Conservation (phyloP, 1,140 invertebrate species). For the Teleogryllus occipitalis region DNA sequence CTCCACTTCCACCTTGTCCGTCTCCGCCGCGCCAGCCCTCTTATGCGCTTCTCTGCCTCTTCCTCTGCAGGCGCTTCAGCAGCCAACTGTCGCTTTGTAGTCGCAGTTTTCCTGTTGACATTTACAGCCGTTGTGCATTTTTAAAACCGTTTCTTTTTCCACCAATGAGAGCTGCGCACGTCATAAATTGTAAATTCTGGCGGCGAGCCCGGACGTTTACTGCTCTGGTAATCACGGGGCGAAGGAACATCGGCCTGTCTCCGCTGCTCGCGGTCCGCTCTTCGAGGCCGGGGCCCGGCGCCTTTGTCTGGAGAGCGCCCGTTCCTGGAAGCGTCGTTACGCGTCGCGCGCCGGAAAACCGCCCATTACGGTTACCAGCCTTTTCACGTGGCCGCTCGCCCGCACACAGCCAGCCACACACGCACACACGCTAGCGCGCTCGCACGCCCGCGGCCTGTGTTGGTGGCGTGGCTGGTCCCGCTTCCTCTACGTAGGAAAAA, state of each 20-base stretch:
- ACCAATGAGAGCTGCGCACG: slow-evolving; percentile 2
- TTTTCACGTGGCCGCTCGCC: too few relatives aligned
- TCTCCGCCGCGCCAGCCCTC: background rate
- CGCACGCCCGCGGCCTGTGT: too few relatives aligned
- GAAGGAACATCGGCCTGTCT: background rate
- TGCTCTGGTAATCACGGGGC: slow-evolving; percentile 2
- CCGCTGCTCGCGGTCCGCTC: background rate
- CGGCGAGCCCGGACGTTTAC: slow-evolving; percentile 2
- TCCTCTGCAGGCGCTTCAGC: background rate
- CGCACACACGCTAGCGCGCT: too few relatives aligned
- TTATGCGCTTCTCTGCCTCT: background rate
- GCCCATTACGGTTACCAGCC: background rate
- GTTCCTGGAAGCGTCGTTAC: background rate
- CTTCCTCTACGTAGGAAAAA: too few relatives aligned
- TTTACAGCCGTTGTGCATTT: slow-evolving; percentile 4
- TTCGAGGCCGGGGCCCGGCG: background rate
- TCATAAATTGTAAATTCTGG: slow-evolving; percentile 1
- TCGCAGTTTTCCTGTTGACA: slow-evolving; percentile 3
- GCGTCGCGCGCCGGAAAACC: background rate
- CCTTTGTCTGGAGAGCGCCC: background rate
- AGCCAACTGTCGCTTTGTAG: background rate
- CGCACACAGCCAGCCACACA: too few relatives aligned
- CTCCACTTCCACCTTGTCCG: background rate
- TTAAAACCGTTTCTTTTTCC: slow-evolving; percentile 5
- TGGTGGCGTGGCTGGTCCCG: too few relatives aligned